Conservation (phyloP, 2,797 vertebrate genomes). For the Crypturellus tataupa region DNA sequence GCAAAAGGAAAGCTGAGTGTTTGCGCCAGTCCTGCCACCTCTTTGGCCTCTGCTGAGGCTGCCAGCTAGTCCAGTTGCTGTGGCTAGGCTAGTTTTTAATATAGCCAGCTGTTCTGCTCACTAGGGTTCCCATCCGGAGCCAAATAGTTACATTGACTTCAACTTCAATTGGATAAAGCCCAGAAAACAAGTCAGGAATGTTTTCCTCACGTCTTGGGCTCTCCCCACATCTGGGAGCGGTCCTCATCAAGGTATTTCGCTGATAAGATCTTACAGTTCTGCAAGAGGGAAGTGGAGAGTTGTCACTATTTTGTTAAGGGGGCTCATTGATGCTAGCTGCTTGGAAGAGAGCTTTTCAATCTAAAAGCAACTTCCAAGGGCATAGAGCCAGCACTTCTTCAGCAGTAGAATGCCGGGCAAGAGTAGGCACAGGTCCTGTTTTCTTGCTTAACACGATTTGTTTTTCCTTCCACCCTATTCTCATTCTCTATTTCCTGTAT, state of each 20-base stretch:
- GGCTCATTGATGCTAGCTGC: background rate
- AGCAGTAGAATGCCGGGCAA: background rate
- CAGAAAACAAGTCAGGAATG: background rate
- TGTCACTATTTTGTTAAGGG: background rate
- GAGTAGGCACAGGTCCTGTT: background rate
- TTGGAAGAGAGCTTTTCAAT: background rate
- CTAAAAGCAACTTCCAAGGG: background rate
- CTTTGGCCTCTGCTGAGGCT: background rate
- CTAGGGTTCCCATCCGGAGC: background rate
- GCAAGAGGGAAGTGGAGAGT: background rate
- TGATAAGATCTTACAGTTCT: background rate
- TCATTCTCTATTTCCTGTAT: background rate
- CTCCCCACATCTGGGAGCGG: fast-evolving
- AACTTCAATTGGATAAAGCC: background rate
- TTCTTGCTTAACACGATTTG: fast-evolving
- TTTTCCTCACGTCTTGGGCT: background rate
- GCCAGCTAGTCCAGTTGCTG: background rate
- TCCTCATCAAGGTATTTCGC: background rate
- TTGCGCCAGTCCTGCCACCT: background rate
- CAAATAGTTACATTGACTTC: background rate
- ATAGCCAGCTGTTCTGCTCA: background rate
- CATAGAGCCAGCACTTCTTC: background rate
- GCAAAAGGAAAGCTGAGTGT: background rate
- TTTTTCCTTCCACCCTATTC: background rate
- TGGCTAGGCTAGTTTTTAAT: background rate